These are phyloP conservation scores for Drosophila rellima DNA, from an alignment of 2,888 invertebrate species.

Conservation along the genomic window DNA sequence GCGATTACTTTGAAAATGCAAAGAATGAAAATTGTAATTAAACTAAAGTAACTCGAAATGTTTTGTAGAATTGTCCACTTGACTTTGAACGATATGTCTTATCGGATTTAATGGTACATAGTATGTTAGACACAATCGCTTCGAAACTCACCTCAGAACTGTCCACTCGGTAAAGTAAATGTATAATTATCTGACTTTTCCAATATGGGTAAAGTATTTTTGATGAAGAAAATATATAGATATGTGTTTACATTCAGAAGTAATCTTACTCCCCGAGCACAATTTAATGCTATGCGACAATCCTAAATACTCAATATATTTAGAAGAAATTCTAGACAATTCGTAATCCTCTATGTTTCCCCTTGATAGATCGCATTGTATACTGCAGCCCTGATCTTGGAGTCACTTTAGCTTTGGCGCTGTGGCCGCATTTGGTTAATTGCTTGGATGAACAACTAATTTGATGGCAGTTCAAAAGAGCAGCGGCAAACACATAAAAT, in stretches of 20 bases:
- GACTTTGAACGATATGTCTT: too few relatives aligned
- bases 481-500: constrained; percentile 74
- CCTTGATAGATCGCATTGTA: background rate
- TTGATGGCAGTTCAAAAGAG: constrained; percentile 81
- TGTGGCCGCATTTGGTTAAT: constrained; percentile 77
- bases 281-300: background rate
- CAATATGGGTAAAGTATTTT: too few relatives aligned
- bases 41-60: background rate
- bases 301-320: background rate
- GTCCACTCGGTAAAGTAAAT: too few relatives aligned
- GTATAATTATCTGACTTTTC: too few relatives aligned
- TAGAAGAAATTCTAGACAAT: background rate
- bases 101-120: too few relatives aligned
- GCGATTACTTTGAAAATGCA: background rate
- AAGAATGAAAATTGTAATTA: background rate
- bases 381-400: constrained; percentile 47
- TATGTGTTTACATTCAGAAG: too few relatives aligned
- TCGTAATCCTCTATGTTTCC: constrained; percentile 1
- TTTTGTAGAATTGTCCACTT: background rate
- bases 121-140: too few relatives aligned
- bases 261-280: too few relatives aligned
- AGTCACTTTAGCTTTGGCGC: constrained; percentile 43
- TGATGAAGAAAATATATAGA: too few relatives aligned
- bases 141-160: too few relatives aligned
- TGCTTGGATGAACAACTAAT: constrained; percentile 82